Conservation (phyloP, 2,797 vertebrate species). For the Cichlasoma orientale region DNA sequence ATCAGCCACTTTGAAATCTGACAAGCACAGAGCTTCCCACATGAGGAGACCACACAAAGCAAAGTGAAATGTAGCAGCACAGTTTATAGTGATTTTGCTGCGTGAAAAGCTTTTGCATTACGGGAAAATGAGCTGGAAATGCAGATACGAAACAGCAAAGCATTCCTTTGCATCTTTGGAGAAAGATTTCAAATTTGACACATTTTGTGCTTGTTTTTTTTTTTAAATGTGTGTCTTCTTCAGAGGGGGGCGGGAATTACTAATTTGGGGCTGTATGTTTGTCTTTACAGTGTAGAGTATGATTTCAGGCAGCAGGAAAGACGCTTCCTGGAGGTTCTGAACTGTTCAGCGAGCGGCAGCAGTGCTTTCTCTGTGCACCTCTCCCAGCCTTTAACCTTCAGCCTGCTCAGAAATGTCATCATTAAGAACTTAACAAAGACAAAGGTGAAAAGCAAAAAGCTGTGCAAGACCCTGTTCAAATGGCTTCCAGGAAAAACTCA, state of each 20-base stretch:
- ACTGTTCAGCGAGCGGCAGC: conserved; percentile 51
- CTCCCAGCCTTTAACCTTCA: conserved; percentile 59
- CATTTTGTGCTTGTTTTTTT: background rate
- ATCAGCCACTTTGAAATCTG: conserved; percentile 53
- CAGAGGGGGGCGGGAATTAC: background rate
- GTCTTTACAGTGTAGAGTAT: conserved; percentile 80
- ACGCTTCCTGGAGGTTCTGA: conserved; percentile 76
- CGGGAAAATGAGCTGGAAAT: conserved; percentile 18
- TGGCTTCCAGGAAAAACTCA: conserved; percentile 79
- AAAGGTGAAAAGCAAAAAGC: conserved; percentile 79
- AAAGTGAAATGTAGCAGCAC: conserved; percentile 16
- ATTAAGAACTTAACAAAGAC: conserved; percentile 70
- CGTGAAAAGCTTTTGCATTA: background rate
- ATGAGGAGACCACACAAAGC: conserved; percentile 19
- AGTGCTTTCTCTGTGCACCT: conserved; percentile 45
- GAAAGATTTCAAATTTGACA: conserved; percentile 14
- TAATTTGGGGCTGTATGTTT: conserved; percentile 37
- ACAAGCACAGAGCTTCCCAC: conserved; percentile 37
- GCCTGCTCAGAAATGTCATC: conserved; percentile 64
- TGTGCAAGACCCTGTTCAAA: conserved; percentile 78
- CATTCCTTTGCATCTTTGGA: conserved; percentile 23
- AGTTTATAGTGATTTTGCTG: background rate
- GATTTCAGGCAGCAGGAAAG: conserved; percentile 84
- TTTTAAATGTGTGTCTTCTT: background rate
- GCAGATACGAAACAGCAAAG: background rate